phyloP scores from a whole-genome alignment of 2,888 invertebrate species.

The Lycia hirtaria region DNA sequence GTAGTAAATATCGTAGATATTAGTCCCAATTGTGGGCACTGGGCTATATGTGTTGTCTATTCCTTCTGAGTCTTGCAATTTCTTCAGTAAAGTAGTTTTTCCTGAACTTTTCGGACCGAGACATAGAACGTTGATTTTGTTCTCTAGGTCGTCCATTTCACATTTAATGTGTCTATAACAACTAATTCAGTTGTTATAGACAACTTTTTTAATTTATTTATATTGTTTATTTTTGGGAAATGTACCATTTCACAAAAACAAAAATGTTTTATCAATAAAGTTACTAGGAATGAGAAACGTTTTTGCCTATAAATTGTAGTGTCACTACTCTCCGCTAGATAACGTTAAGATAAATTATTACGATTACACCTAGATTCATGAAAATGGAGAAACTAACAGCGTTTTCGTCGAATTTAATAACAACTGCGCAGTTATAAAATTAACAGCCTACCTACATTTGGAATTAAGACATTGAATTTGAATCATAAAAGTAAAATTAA shows the following conservation, averaged over 20 bases:
- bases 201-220: too few relatives aligned
- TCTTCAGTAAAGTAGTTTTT: constrained; percentile 91
- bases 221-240: neutral
- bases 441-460: constrained; percentile 29
- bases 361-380: neutral
- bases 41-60: constrained; percentile 92
- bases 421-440: constrained; percentile 36
- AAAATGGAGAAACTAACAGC: neutral
- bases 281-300: constrained; percentile 27
- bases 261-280: constrained; percentile 55
- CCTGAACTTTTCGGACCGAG: constrained; percentile 93
- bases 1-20: constrained; percentile 88
- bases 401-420: constrained; percentile 19
- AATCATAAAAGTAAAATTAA: constrained; percentile 31
- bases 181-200: too few relatives aligned
- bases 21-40: constrained; percentile 92
- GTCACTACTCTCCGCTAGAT: constrained; percentile 63
- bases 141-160: constrained; percentile 73
- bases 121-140: constrained; percentile 85
- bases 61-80: constrained; percentile 88
- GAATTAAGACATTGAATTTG: constrained; percentile 38
- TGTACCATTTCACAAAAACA: neutral
- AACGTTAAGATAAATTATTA: constrained; percentile 43
- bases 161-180: neutral
- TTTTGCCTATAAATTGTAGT: constrained; percentile 32